Evolutionary conservation across 2,797 vertebrate species (phyloP), one percentile per base, ranked within the genome.

Genomic region (Melanotaenia parkinsoni): DNA sequence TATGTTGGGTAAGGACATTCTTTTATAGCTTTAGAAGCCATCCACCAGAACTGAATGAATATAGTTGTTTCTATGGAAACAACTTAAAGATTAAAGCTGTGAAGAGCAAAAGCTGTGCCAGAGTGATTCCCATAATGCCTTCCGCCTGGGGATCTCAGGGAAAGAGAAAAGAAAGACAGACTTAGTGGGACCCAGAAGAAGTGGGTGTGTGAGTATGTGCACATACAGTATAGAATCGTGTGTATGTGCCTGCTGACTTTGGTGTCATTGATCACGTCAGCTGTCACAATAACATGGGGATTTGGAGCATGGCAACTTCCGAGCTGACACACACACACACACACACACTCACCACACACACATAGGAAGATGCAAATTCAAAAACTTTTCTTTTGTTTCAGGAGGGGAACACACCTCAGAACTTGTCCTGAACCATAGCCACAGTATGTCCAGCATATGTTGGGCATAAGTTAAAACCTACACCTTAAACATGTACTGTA

Each of bases 41-140:
- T 80, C 80, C 70, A 70, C 83, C 89, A 81, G 88, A 87, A 79
- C 85, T 60, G 70, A 92, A 79, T 68, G 84, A 87, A 92, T 70
- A 43, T 80, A 82, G 77, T 86, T 73, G 93, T 95, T 95, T 93
- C 95, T 94, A 95, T 94, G 93, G 94, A 92, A 95, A 95, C 94
- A 89, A 93, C 92, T 94, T 93, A 93, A 95, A 95, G 94, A 95
- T 95, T 91, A 94, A 92, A 91, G 88, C 90, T 86, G 86, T 77
- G 84, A 92, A 88, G 89, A 92, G 89, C 58, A 58, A 87, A 84
- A 86, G 88, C 86, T 73, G 87, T 85, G 87, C 89, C 90, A 89
- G 90, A 90, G 88, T 85, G 88, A 92, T 88, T 89, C 89, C 86
- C 89, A 92, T 87, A 93, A 91, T 90, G 84, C 92, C 80, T 87